These are phyloP conservation scores for Alexandromys fortis DNA, from an alignment of 2,113 vertebrate genomes.

Conservation along the genomic window DNA sequence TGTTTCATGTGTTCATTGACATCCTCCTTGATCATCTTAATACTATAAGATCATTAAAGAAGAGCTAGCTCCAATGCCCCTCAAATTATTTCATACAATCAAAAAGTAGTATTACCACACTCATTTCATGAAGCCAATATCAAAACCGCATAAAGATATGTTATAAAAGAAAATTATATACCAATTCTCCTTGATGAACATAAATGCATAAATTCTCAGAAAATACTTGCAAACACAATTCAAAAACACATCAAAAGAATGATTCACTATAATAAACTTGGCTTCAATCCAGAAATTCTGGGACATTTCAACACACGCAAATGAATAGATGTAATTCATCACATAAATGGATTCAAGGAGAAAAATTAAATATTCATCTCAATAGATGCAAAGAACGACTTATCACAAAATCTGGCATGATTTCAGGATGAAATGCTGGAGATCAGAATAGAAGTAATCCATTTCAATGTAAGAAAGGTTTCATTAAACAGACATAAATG, in stretches of 20 bases:
- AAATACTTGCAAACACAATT: neutral
- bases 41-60: neutral
- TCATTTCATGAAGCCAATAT: neutral
- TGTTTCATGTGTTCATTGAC: neutral
- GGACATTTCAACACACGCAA: neutral
- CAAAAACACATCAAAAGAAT: neutral
- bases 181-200: neutral
- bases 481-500: neutral
- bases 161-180: neutral
- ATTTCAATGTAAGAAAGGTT: neutral
- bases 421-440: neutral
- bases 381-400: neutral
- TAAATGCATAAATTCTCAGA: neutral
- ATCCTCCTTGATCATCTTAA: neutral
- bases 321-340: neutral
- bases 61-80: neutral
- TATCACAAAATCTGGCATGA: neutral
- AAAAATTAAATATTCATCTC: neutral
- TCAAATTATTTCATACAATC: neutral
- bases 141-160: neutral
- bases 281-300: neutral
- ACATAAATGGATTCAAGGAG: neutral
- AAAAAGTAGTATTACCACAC: neutral
- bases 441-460: neutral
- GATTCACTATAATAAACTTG: neutral